Conservation (phyloP, 2,888 invertebrate genomes). For the Mellilla xanthometata region DNA sequence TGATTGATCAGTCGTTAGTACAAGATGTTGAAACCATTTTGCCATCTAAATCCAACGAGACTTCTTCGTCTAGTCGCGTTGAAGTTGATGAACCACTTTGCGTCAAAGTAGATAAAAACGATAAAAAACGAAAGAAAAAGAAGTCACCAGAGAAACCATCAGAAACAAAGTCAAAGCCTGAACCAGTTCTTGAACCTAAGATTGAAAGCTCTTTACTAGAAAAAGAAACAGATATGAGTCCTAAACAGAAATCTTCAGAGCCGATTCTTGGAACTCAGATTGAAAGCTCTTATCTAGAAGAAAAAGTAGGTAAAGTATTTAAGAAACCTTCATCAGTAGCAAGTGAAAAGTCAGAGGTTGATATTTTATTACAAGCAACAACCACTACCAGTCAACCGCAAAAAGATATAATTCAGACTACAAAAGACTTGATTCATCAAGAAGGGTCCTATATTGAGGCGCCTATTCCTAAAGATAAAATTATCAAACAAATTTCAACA, state of each 20-base stretch:
- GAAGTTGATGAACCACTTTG: constrained; percentile 6
- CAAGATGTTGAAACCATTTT: neutral
- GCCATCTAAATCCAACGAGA: neutral
- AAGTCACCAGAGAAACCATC: constrained; percentile 36
- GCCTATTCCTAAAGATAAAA: constrained; percentile 17
- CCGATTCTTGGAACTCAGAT: too few relatives aligned
- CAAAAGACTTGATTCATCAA: constrained; percentile 34
- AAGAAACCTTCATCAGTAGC: neutral
- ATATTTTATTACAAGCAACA: neutral
- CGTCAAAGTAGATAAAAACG: constrained; percentile 7
- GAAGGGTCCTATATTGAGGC: constrained; percentile 28
- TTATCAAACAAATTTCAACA: constrained; percentile 34
- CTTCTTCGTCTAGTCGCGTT: neutral
- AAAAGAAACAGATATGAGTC: neutral
- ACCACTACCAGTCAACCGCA: constrained; percentile 19
- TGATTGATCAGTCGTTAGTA: neutral
- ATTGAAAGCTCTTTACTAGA: neutral
- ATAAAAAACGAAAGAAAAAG: constrained; percentile 13
- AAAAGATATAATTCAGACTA: constrained; percentile 31
- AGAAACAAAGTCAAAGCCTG: neutral
- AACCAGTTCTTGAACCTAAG: neutral
- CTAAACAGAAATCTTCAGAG: neutral
- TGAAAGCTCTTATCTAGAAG: too few relatives aligned
- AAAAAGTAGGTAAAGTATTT: too few relatives aligned
- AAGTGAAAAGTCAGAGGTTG: neutral